Evolutionary conservation across 2,797 vertebrate species (phyloP).

Genomic region (Pogonophryne albipinna): DNA sequence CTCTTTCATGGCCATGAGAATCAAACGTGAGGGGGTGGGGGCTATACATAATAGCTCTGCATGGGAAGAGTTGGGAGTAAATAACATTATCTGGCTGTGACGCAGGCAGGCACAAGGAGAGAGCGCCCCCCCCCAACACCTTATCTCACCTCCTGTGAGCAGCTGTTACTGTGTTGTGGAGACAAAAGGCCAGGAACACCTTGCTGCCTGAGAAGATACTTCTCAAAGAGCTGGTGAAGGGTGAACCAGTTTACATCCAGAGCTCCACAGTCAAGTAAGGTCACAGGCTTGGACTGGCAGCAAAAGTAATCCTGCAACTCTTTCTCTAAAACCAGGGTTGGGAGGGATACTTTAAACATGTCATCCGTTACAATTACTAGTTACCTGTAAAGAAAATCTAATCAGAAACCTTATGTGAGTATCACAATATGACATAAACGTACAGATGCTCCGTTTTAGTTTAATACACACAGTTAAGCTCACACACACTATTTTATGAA

Average conservation of each 20-base stretch:
- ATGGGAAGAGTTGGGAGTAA: conserved; percentile 57
- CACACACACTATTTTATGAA: too few species aligned
- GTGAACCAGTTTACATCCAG: conserved; percentile 1
- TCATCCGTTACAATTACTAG: too few species aligned
- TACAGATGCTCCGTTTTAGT: too few species aligned
- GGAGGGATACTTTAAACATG: too few species aligned
- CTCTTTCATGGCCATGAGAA: conserved; percentile 56
- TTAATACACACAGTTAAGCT: too few species aligned
- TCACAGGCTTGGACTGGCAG: not conserved
- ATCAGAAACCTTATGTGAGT: too few species aligned
- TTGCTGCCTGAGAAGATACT: conserved; percentile 3
- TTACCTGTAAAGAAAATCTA: too few species aligned
- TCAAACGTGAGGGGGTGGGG: conserved; percentile 12
- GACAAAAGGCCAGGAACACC: conserved; percentile 29
- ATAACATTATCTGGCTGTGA: conserved; percentile 66
- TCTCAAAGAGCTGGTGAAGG: not conserved
- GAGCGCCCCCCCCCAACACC: conserved; percentile 6
- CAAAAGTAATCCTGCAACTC: not conserved
- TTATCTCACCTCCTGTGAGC: conserved; percentile 47
- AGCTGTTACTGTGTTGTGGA: conserved; percentile 63
- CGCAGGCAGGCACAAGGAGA: conserved; percentile 54
- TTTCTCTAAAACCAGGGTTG: too few species aligned
- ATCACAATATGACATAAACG: too few species aligned
- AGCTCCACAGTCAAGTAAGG: not conserved
- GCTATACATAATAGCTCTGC: conserved; percentile 9